Evolutionary conservation across 2,797 vertebrate genomes (phyloP), one percentile per base, ranked within the genome.

Genomic region (Fistularia commersonii): DNA sequence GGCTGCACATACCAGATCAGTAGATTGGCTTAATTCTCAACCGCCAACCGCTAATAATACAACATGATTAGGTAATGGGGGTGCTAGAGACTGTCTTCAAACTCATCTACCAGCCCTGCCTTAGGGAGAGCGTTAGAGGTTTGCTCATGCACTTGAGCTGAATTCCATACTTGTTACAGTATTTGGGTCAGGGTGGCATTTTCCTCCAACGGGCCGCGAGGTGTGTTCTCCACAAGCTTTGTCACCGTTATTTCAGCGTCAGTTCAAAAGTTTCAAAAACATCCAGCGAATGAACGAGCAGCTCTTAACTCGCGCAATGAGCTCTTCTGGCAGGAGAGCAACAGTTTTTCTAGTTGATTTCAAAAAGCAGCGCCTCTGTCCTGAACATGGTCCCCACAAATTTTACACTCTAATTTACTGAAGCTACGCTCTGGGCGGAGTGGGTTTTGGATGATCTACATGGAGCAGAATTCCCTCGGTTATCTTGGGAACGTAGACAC

Each of bases 81-180:
- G 54, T 45, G 38, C 68, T 48, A 54, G 48, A 65, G 53, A 51
- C 60, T 41, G 23, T 31, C 48, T 31, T 14, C 62, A 66, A 34
- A 32, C 52, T 11, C 46, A 45, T 61, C 47, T 69, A 67, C 69
- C 62, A 77, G 66, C 14, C 58, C 23, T 35, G 68, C 54, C 69
- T 46, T 37, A 55, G 71, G 60, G 45, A 58, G 42, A 43, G 15
- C 48, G 12, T 11, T 5, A 45, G 54, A 40, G 57, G 31, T 49
- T 54, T 3, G 61, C 48, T 69, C 59, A 45, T 45, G 38, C 34
- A 49, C 48, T 74, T 76, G 44, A 15, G 48, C 42, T 8, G 65
- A 64, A 83, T 80, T 84, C 76, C 73, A 77, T 6, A 51, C 73
- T 69, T 52, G 68, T 77, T 79, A 80, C 64, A 61, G 41, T 53